These are phyloP conservation scores for Scleropages formosus DNA, from an alignment of 2,797 vertebrate genomes.

Conservation along the genomic window DNA sequence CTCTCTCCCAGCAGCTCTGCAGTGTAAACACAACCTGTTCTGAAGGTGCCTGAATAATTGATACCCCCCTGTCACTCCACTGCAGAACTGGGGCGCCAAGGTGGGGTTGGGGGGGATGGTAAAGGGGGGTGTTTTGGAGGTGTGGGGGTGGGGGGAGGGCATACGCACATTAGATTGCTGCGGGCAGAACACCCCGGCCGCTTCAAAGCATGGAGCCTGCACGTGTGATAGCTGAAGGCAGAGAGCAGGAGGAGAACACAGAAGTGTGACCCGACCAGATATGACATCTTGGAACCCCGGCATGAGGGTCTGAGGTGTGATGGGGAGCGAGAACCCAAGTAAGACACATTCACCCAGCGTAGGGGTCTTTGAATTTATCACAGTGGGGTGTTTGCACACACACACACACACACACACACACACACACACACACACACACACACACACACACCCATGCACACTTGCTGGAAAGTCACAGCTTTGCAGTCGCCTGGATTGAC, in stretches of 20 bases:
- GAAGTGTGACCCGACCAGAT: not conserved
- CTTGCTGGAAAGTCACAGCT: too few relatives aligned
- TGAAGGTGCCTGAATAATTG: slow-evolving; percentile 69
- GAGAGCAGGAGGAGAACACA: not conserved
- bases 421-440: too few relatives aligned
- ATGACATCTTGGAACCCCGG: not conserved
- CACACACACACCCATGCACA: too few relatives aligned
- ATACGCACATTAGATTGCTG: not conserved
- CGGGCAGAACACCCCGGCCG: not conserved
- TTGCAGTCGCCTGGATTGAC: too few relatives aligned
- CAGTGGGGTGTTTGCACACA: too few relatives aligned
- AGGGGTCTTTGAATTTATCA: too few relatives aligned
- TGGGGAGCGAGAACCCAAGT: too few relatives aligned
- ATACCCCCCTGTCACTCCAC: slow-evolving; percentile 57
- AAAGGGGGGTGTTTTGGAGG: not conserved
- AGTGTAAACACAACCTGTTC: slow-evolving; percentile 73
- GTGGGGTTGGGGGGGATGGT: not conserved
- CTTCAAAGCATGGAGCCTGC: not conserved
- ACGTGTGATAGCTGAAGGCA: not conserved
- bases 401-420: too few relatives aligned
- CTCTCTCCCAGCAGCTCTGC: slow-evolving; percentile 56
- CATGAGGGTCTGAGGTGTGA: too few relatives aligned
- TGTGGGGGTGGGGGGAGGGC: not conserved
- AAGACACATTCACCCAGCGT: too few relatives aligned
- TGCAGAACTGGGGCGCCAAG: slow-evolving; percentile 21